A percentile compares a stretch with the other conserved stretches of the same genome.
Conservation (phyloP, 1,140 invertebrate genomes). For the Heliconius hewitsoni region DNA sequence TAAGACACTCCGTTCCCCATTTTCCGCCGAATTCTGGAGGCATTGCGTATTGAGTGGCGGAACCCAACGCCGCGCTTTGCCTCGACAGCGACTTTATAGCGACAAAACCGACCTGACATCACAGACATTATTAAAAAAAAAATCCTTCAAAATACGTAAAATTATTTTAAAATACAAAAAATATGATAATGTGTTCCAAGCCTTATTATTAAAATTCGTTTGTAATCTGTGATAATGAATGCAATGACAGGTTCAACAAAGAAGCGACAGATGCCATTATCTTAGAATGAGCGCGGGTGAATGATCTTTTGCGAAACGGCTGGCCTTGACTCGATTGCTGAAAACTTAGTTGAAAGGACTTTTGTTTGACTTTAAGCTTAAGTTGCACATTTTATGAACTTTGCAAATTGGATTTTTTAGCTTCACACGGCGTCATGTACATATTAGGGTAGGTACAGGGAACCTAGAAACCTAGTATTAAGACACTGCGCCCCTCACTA, state of each 20-base stretch:
- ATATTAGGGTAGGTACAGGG: too few relatives aligned
- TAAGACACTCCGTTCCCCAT: too few relatives aligned
- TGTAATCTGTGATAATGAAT: not conserved
- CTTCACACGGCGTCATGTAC: too few relatives aligned
- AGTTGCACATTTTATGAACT: not conserved
- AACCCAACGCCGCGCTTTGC: too few relatives aligned
- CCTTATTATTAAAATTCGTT: constrained; percentile 12
- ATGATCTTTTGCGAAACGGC: constrained; percentile 16
- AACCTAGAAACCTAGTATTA: too few relatives aligned
- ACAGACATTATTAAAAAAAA: too few relatives aligned
- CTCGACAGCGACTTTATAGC: too few relatives aligned
- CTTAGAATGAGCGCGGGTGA: constrained; percentile 2
- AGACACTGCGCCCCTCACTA: too few relatives aligned
- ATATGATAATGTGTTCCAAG: not conserved
- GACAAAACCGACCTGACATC: too few relatives aligned
- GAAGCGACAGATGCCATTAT: constrained; percentile 12
- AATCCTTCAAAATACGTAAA: too few relatives aligned
- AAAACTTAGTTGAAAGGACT: not conserved
- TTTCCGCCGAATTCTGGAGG: too few relatives aligned
- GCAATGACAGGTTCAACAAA: constrained; percentile 16
- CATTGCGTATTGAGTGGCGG: too few relatives aligned
- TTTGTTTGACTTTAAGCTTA: not conserved
- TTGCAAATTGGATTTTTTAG: not conserved
- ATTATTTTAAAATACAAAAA: not conserved
- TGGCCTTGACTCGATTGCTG: constrained; percentile 16